phyloP scores from a whole-genome alignment of 2,113 vertebrate species.

The Gobius niger region DNA sequence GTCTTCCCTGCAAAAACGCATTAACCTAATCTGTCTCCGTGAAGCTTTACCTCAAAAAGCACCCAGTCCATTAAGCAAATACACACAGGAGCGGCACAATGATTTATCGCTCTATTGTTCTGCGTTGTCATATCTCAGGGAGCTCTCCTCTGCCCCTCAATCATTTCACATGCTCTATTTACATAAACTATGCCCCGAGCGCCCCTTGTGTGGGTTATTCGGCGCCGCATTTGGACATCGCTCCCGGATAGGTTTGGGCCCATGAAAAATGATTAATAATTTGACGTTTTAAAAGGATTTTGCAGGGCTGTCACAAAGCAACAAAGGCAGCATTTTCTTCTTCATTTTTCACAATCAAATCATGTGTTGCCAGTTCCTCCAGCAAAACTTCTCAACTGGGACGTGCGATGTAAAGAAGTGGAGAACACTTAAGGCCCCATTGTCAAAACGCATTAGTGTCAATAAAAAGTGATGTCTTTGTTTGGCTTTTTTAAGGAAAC shows the following conservation, averaged over 20 bases:
- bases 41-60: slow-evolving; percentile 9
- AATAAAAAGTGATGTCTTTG: slow-evolving; percentile 14
- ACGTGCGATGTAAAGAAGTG: slow-evolving; percentile 2
- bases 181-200: slow-evolving; percentile 44
- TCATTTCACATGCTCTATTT: slow-evolving; percentile 45
- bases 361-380: slow-evolving; percentile 14
- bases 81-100: slow-evolving; percentile 22
- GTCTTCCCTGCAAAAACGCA: slow-evolving; percentile 2
- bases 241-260: slow-evolving; percentile 1
- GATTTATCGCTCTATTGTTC: slow-evolving; percentile 36
- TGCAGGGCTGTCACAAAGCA: slow-evolving; percentile 28
- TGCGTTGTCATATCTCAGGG: slow-evolving; percentile 20
- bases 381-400: slow-evolving; percentile 18
- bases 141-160: slow-evolving; percentile 27
- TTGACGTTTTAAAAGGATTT: slow-evolving; percentile 42
- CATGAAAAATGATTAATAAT: slow-evolving; percentile 46
- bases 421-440: slow-evolving; percentile 15
- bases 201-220: slow-evolving; percentile 20
- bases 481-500: neutral
- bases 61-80: slow-evolving; percentile 18
- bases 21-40: slow-evolving; percentile 9
- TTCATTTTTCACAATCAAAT: slow-evolving; percentile 46
- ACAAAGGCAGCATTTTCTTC: slow-evolving; percentile 23
- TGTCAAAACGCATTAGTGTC: slow-evolving; percentile 6
- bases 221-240: slow-evolving; percentile 25